Percentiles rank a stretch among this genome's conserved stretches.
phyloP scores from a whole-genome alignment of 2,113 vertebrate species.

The human region DNA sequence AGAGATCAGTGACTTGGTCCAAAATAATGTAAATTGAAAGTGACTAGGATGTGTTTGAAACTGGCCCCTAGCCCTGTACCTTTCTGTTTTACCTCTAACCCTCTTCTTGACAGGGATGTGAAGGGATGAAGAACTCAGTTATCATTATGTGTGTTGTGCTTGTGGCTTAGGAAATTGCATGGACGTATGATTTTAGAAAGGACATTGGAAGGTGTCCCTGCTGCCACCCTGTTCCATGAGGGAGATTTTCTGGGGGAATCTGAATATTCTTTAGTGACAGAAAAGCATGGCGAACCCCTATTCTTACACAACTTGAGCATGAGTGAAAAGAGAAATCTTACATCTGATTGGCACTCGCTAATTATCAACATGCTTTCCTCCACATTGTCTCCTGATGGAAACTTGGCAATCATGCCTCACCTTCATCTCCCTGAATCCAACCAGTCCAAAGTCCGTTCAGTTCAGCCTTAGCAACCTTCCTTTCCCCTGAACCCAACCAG shows the following conservation, averaged over 20 bases:
- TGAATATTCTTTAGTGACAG: background rate
- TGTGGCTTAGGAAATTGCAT: background rate
- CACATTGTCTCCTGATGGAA: background rate
- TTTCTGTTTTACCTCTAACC: background rate
- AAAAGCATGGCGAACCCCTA: background rate
- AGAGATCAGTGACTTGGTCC: background rate
- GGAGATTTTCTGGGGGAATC: background rate
- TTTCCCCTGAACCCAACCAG: background rate
- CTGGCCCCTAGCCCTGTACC: background rate
- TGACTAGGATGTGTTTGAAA: background rate
- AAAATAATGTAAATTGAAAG: background rate
- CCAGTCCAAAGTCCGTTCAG: background rate
- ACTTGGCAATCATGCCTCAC: background rate
- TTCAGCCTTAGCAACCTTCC: background rate
- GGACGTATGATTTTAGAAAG: background rate
- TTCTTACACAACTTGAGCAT: background rate
- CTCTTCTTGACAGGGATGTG: background rate
- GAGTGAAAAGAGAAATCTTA: background rate
- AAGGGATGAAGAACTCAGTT: background rate
- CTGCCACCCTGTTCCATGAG: background rate
- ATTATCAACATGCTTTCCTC: background rate
- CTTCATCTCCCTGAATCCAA: background rate
- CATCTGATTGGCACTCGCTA: background rate
- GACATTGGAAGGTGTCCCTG: background rate
- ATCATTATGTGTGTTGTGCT: background rate